Percentiles rank a stretch among this genome's conserved stretches.
These are phyloP conservation scores for Eretmocerus hayati DNA, from an alignment of 2,888 invertebrate species.

Conservation along the genomic window DNA sequence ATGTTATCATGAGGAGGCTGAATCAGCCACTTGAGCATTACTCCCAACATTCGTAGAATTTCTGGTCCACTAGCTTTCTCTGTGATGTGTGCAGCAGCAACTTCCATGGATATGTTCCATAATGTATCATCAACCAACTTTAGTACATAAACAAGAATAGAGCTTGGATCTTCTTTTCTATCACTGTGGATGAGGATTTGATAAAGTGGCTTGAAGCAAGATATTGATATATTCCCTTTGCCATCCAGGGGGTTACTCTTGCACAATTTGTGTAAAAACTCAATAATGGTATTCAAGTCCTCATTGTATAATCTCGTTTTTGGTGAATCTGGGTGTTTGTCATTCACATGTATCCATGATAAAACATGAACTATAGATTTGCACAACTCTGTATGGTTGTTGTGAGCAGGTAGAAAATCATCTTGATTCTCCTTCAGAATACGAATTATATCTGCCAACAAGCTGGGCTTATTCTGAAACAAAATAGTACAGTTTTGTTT, in stretches of 20 bases:
- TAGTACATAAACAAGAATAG: slow-evolving; percentile 56
- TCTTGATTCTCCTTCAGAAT: slow-evolving; percentile 15
- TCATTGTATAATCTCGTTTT: slow-evolving; percentile 27
- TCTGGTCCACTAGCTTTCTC: slow-evolving; percentile 32
- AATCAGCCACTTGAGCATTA: slow-evolving; percentile 63
- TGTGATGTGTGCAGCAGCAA: slow-evolving; percentile 5
- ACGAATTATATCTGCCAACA: slow-evolving; percentile 12
- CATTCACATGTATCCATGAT: slow-evolving; percentile 29
- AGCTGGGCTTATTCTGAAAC: slow-evolving; percentile 9
- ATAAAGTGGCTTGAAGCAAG: slow-evolving; percentile 55
- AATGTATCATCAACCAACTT: slow-evolving; percentile 47
- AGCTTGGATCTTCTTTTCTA: slow-evolving; percentile 49
- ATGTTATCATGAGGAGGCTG: slow-evolving; percentile 54
- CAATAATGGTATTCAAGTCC: slow-evolving; percentile 25
- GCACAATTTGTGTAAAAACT: slow-evolving; percentile 26
- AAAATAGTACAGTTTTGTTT: too few relatives aligned
- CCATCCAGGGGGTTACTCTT: slow-evolving; percentile 23
- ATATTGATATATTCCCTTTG: slow-evolving; percentile 48
- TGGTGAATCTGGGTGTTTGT: slow-evolving; percentile 17
- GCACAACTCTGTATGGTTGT: slow-evolving; percentile 30
- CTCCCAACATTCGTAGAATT: slow-evolving; percentile 52
- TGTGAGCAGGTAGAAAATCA: slow-evolving; percentile 26
- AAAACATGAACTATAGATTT: slow-evolving; percentile 31
- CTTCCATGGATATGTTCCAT: slow-evolving; percentile 10
- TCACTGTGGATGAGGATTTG: slow-evolving; percentile 56